phyloP scores from a whole-genome alignment of 30 jellyfish, hydroid and myxozoan genomes.

The Hydractinia echinata region DNA sequence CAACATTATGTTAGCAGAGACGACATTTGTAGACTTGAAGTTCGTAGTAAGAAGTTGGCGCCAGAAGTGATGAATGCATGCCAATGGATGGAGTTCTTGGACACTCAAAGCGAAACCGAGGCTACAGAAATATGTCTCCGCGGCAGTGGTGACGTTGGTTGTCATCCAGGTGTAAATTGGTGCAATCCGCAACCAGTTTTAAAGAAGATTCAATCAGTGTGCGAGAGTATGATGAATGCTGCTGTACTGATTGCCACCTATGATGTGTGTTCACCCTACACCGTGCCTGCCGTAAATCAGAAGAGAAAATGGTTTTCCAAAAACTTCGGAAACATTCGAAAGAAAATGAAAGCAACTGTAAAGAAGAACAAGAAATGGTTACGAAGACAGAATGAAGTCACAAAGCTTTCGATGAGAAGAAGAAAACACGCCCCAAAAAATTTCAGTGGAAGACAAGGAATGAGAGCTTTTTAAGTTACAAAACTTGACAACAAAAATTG shows the following conservation, averaged over 20 bases:
- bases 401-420: background rate
- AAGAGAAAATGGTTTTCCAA: background rate
- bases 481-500: too few relatives aligned
- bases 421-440: background rate
- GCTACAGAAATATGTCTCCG: too few relatives aligned
- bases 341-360: background rate
- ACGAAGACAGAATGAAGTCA: background rate
- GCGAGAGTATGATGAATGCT: constrained; percentile 10
- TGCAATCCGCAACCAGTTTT: background rate
- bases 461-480: too few relatives aligned
- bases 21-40: too few relatives aligned
- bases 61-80: too few relatives aligned
- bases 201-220: background rate
- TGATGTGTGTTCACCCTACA: background rate
- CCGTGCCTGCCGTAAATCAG: background rate
- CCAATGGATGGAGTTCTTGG: too few relatives aligned
- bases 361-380: background rate
- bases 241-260: constrained; percentile 12
- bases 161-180: too few relatives aligned
- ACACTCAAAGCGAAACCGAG: too few relatives aligned
- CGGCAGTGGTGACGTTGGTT: too few relatives aligned
- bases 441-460: too few relatives aligned
- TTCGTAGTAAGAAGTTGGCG: too few relatives aligned
- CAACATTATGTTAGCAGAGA: too few relatives aligned
- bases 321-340: background rate